Percentiles rank a stretch among this genome's conserved stretches.
Conservation (phyloP, 2,113 vertebrate species). For the Rynchops niger region DNA sequence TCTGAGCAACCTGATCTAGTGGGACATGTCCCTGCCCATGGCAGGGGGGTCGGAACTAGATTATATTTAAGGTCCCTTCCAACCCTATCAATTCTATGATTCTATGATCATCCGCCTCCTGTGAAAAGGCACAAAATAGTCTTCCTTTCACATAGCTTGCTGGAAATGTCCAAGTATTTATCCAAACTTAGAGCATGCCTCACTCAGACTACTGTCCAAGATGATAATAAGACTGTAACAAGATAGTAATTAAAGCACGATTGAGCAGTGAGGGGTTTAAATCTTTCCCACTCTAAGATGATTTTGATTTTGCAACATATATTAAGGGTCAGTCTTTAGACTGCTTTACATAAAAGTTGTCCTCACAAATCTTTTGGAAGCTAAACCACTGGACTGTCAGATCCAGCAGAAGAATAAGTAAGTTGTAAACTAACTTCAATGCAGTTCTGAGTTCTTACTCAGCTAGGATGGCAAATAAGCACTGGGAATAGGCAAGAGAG, state of each 20-base stretch:
- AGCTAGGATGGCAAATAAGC: background rate
- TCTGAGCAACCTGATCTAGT: no score
- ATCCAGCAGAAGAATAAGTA: background rate
- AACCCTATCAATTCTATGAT: no score
- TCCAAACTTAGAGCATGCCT: background rate
- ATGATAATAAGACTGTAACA: no score
- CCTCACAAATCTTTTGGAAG: background rate
- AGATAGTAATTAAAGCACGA: background rate
- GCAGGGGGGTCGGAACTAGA: no score
- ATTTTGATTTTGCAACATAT: background rate
- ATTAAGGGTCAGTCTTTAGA: background rate
- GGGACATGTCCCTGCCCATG: no score
- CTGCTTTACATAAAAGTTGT: background rate
- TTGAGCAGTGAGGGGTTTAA: background rate
- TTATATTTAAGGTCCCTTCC: no score
- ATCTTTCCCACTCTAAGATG: background rate
- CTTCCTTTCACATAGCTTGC: background rate
- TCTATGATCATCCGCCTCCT: background rate
- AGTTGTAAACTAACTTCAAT: background rate
- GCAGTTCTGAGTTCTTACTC: background rate
- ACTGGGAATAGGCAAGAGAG: background rate
- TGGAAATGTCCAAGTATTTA: background rate
- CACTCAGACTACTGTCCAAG: background rate
- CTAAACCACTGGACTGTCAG: background rate
- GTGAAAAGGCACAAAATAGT: background rate